Conservation (phyloP, 1,140 invertebrate genomes). For the Saxidomus purpurata region DNA sequence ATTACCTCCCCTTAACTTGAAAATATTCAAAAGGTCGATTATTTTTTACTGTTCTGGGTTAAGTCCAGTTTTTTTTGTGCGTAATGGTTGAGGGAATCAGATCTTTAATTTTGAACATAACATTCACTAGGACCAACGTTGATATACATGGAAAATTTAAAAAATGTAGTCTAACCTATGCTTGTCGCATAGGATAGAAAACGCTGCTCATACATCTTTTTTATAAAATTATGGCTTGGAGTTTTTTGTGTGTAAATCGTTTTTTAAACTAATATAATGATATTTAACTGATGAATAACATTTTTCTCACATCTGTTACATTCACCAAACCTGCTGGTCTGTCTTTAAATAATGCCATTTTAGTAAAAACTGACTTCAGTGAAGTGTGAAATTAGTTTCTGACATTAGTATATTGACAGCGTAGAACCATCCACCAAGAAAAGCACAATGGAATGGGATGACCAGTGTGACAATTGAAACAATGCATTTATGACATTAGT, state of each 20-base stretch:
- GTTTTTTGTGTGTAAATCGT: conserved; percentile 37
- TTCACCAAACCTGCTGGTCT: conserved; percentile 36
- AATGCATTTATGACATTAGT: conserved; percentile 29
- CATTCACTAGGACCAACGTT: conserved; percentile 39
- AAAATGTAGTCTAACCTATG: conserved; percentile 39
- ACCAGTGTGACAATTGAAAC: conserved; percentile 34
- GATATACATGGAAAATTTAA: conserved; percentile 34
- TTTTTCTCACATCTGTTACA: conserved; percentile 43
- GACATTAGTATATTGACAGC: conserved; percentile 8
- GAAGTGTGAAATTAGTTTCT: conserved; percentile 41
- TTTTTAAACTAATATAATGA: conserved; percentile 35
- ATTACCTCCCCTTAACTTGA: conserved; percentile 34
- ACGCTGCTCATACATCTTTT: conserved; percentile 32
- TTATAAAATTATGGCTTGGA: conserved; percentile 41
- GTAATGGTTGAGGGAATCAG: conserved; percentile 35
- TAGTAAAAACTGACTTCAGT: conserved; percentile 21
- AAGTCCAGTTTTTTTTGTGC: conserved; percentile 38
- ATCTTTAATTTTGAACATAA: conserved; percentile 41
- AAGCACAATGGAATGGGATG: neutral
- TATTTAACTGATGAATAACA: conserved; percentile 37
- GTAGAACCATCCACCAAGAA: conserved; percentile 20
- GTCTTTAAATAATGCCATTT: conserved; percentile 36
- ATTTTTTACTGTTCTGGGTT: conserved; percentile 43
- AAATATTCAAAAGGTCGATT: conserved; percentile 41
- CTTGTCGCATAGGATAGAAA: conserved; percentile 32